These are phyloP conservation scores for Lordiphosa clarofinis DNA, from an alignment of 1,140 invertebrate species.

Conservation along the genomic window DNA sequence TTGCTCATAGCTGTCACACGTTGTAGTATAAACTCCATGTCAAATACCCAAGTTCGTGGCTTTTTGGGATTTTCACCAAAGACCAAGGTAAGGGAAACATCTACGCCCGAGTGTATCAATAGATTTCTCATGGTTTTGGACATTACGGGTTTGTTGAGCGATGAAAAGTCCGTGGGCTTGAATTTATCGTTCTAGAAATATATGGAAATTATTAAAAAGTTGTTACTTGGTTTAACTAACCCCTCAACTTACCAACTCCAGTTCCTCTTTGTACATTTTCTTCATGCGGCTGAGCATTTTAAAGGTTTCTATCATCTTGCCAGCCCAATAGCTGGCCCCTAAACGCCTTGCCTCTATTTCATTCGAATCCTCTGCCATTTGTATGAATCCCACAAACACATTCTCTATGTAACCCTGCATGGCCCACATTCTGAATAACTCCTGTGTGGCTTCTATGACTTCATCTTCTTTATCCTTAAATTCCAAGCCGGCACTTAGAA, in stretches of 20 bases:
- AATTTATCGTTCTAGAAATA: constrained; percentile 44
- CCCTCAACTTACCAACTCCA: constrained; percentile 60
- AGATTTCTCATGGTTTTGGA: constrained; percentile 48
- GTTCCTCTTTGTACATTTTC: constrained; percentile 63
- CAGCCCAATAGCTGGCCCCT: constrained; percentile 70
- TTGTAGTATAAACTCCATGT: constrained; percentile 46
- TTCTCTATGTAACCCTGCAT: constrained; percentile 60
- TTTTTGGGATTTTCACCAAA: constrained; percentile 62
- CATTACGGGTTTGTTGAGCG: constrained; percentile 31
- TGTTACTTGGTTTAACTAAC: fast-evolving
- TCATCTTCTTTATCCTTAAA: constrained; percentile 37
- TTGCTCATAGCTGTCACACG: constrained; percentile 35
- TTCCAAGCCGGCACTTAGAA: constrained; percentile 36
- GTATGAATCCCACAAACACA: constrained; percentile 56
- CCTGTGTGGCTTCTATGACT: constrained; percentile 46
- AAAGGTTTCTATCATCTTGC: constrained; percentile 57
- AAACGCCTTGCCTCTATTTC: constrained; percentile 14
- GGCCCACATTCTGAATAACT: constrained; percentile 60
- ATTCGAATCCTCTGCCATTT: constrained; percentile 51
- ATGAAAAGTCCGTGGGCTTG: constrained; percentile 47
- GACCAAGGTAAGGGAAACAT: constrained; percentile 47
- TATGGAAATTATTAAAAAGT: background rate
- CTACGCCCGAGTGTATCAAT: constrained; percentile 55
- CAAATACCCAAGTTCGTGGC: constrained; percentile 57
- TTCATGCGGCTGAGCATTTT: constrained; percentile 63